Conservation (phyloP, 2,888 invertebrate genomes). For the Diadromus collaris region DNA sequence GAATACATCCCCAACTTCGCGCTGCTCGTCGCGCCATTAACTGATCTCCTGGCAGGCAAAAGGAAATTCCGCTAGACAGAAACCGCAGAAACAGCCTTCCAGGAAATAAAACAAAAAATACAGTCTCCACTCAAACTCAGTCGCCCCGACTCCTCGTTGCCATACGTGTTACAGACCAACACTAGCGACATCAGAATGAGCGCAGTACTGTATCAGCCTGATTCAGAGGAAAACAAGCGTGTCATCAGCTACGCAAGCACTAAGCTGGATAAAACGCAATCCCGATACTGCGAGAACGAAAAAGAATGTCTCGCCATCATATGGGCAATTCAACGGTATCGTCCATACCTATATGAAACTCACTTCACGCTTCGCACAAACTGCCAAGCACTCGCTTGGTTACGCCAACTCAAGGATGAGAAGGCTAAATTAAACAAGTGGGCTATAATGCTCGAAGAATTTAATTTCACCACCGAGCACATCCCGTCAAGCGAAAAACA, state of each 20-base stretch:
- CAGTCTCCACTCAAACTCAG: slow-evolving; percentile 7
- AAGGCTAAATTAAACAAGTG: background rate
- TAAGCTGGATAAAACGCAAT: slow-evolving; percentile 14
- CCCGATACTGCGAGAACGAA: background rate
- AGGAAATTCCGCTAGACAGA: slow-evolving; percentile 13
- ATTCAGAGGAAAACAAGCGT: slow-evolving; percentile 5
- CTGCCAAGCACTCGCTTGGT: background rate
- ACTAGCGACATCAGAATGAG: slow-evolving; percentile 16
- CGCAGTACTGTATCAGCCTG: background rate
- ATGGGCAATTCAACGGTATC: background rate
- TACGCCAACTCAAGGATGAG: background rate
- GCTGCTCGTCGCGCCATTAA: background rate
- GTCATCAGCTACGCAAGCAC: slow-evolving; percentile 40
- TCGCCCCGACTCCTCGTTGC: slow-evolving; percentile 21
- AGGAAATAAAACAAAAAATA: too few relatives aligned
- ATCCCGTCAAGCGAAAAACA: background rate
- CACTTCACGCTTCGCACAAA: background rate
- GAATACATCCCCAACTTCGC: slow-evolving; percentile 21
- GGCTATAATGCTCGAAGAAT: background rate
- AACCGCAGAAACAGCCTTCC: background rate
- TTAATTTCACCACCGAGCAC: slow-evolving; percentile 1
- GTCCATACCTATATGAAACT: background rate
- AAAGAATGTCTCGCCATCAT: background rate
- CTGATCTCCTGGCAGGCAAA: background rate
- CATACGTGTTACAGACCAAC: slow-evolving; percentile 38